Conservation (phyloP, 2,797 vertebrate species). For the Myotis findleyi region DNA sequence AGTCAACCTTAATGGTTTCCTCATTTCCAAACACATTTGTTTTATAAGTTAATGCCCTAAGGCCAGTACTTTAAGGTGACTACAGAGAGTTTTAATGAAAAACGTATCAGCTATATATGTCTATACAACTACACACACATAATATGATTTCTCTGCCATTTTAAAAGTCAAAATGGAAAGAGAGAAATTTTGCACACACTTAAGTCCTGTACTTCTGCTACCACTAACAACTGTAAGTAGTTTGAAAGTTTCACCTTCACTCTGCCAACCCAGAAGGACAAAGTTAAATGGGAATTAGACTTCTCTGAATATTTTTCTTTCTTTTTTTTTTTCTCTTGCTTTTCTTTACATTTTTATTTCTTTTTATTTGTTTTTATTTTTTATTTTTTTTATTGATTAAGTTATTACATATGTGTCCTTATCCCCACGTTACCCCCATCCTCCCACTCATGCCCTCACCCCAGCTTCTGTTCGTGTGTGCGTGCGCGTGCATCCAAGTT, state of each 20-base stretch:
- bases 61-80: constrained; percentile 73
- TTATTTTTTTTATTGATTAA: no score
- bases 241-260: background rate
- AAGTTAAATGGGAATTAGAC: background rate
- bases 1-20: constrained; percentile 75
- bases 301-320: background rate
- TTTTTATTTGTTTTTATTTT: no score
- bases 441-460: no score
- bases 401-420: no score
- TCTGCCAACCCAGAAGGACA: constrained; percentile 3
- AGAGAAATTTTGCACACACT: background rate
- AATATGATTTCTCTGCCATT: background rate
- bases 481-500: background rate
- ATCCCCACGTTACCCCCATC: no score
- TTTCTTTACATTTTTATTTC: no score
- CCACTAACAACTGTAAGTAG: background rate
- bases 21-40: constrained; percentile 78
- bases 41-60: constrained; percentile 66
- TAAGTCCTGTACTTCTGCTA: background rate
- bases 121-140: background rate
- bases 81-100: constrained; percentile 76
- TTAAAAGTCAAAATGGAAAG: constrained; percentile 52
- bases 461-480: background rate
- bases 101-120: constrained; percentile 54
- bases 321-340: background rate